Conservation (phyloP, 2,797 vertebrate species). For the Amniataba percoides region DNA sequence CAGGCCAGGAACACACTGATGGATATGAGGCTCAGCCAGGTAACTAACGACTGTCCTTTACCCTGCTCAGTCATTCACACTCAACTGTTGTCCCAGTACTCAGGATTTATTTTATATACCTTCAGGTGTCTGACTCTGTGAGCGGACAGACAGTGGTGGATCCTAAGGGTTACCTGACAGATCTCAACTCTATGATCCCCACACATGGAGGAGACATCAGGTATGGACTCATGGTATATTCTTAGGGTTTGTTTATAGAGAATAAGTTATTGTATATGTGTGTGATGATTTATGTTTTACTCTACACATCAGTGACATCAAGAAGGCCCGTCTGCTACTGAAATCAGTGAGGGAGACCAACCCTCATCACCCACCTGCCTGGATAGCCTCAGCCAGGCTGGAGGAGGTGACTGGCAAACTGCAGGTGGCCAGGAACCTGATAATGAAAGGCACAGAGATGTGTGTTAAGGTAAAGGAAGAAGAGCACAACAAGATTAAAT, state of each 20-base stretch:
- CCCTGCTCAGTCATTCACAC: background rate
- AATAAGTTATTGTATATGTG: background rate
- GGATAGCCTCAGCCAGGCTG: slow-evolving; percentile 97
- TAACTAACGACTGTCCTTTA: slow-evolving; percentile 60
- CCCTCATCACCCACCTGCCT: slow-evolving; percentile 97
- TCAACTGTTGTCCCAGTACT: background rate
- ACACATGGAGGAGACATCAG: slow-evolving; percentile 98
- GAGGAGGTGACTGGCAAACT: slow-evolving; percentile 98
- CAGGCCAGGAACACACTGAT: slow-evolving; percentile 98
- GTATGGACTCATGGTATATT: slow-evolving; percentile 71
- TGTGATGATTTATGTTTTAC: slow-evolving; percentile 5
- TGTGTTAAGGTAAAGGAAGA: slow-evolving; percentile 92
- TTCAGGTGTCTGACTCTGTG: slow-evolving; percentile 98
- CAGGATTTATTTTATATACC: background rate
- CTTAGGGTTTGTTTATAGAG: background rate
- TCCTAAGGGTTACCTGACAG: slow-evolving; percentile 97
- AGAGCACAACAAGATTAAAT: background rate
- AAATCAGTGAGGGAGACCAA: slow-evolving; percentile 99
- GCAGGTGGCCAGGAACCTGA: slow-evolving; percentile 96
- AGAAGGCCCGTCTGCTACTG: slow-evolving; percentile 95
- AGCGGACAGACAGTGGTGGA: slow-evolving; percentile 99
- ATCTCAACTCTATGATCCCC: slow-evolving; percentile 99
- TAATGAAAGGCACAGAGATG: slow-evolving; percentile 99
- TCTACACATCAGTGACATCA: slow-evolving; percentile 90
- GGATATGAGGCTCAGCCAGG: slow-evolving; percentile 99